Percentiles rank a stretch among this genome's conserved stretches.
Evolutionary conservation across 2,113 vertebrate species (phyloP).

Genomic region (Plecturocebus donacophilus): DNA sequence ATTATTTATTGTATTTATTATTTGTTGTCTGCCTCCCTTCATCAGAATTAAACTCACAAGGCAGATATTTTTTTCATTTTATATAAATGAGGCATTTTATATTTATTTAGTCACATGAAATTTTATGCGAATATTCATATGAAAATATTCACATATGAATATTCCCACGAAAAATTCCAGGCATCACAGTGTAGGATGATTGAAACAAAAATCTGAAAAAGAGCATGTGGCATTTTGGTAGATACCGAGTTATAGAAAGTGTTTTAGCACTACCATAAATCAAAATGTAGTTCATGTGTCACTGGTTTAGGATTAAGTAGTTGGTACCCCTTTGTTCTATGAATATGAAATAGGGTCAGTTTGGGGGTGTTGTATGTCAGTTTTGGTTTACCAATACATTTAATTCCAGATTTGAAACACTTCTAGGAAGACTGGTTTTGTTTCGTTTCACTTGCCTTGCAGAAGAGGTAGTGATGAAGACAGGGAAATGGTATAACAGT

Average conservation of each 20-base stretch:
- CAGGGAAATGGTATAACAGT: background rate
- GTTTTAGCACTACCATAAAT: background rate
- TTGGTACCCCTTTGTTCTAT: background rate
- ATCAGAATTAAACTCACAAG: background rate
- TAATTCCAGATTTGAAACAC: background rate
- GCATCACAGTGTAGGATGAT: constrained; percentile 54
- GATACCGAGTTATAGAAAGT: no score
- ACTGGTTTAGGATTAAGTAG: background rate
- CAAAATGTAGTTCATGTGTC: background rate
- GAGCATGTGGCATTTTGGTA: background rate
- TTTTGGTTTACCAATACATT: background rate
- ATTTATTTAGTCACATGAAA: no score
- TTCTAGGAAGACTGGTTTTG: background rate
- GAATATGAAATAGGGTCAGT: background rate
- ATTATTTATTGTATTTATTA: background rate
- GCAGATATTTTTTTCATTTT: background rate
- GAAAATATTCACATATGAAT: background rate
- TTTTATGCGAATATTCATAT: no score
- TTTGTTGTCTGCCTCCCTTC: background rate
- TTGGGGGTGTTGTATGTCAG: background rate
- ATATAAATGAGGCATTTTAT: no score
- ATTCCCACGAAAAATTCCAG: constrained; percentile 75
- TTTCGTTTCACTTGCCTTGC: background rate
- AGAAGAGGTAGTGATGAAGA: background rate
- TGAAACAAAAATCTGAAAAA: background rate